phyloP scores from a whole-genome alignment of 2,797 vertebrate species.

The Sebastes taczanowskii region DNA sequence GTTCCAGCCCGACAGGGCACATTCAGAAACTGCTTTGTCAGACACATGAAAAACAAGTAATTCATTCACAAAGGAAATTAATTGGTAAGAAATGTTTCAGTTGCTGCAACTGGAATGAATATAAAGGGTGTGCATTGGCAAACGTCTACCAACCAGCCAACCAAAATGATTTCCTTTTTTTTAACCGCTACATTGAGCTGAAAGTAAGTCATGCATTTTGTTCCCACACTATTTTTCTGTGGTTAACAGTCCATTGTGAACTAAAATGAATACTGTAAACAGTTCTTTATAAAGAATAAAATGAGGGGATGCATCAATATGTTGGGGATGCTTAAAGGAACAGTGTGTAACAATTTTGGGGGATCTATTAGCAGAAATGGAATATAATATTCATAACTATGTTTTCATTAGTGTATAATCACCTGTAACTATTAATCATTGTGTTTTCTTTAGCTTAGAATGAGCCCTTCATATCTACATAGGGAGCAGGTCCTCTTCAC shows the following conservation, averaged over 20 bases:
- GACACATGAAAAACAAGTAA: neutral
- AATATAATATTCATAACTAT: too few species aligned
- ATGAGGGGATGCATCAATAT: neutral
- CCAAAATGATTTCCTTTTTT: neutral
- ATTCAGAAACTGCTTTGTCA: slow-evolving; percentile 19
- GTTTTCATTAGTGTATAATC: too few species aligned
- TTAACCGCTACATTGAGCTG: neutral
- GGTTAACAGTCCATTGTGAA: neutral
- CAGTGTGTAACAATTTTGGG: too few species aligned
- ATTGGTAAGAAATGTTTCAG: neutral
- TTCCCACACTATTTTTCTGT: neutral
- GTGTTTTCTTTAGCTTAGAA: too few species aligned
- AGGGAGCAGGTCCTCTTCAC: too few species aligned
- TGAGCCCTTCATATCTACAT: too few species aligned
- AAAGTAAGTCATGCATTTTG: neutral
- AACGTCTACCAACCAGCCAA: neutral
- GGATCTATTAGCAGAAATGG: too few species aligned
- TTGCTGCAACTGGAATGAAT: neutral
- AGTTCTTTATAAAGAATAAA: neutral
- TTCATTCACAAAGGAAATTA: neutral
- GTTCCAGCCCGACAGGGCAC: slow-evolving; percentile 21
- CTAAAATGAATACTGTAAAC: neutral
- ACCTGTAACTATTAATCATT: too few species aligned
- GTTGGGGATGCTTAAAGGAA: too few species aligned
- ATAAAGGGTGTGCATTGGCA: neutral